phyloP scores from a whole-genome alignment of 2,113 vertebrate species.

The Sorex fumeus region DNA sequence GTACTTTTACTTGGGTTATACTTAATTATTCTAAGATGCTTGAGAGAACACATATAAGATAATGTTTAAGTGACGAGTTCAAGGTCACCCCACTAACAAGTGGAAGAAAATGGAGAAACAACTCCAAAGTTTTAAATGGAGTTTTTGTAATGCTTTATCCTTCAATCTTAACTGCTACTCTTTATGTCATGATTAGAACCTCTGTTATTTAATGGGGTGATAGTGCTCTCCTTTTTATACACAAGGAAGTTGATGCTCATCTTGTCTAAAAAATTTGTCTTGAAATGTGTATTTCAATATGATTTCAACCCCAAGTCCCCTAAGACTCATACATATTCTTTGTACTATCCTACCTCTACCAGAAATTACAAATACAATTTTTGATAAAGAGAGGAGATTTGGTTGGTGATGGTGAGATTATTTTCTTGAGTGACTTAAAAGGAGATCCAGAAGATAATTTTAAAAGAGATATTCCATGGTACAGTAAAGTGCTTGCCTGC shows the following conservation, averaged over 20 bases:
- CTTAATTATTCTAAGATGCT: conserved; percentile 4
- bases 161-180: background rate
- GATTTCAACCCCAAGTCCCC: conserved; percentile 35
- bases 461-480: background rate
- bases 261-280: conserved; percentile 14
- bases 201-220: background rate
- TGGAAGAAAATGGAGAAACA: conserved; percentile 44
- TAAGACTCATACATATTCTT: background rate
- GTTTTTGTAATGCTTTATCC: conserved; percentile 5
- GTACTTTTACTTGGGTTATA: conserved; percentile 4
- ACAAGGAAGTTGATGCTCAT: conserved; percentile 53
- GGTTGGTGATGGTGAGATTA: conserved; percentile 13
- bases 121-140: conserved; percentile 12
- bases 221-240: conserved; percentile 45
- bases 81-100: conserved; percentile 16
- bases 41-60: conserved; percentile 50
- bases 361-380: conserved; percentile 36
- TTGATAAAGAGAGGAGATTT: background rate
- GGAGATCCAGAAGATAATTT: conserved; percentile 27
- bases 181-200: conserved; percentile 45
- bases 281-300: background rate
- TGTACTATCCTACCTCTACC: conserved; percentile 32
- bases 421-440: conserved; percentile 39
- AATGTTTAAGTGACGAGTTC: conserved; percentile 36
- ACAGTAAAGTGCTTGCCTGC: too few species aligned